Conservation (phyloP, 2,113 vertebrate genomes). For the Dolichotis patagonum region DNA sequence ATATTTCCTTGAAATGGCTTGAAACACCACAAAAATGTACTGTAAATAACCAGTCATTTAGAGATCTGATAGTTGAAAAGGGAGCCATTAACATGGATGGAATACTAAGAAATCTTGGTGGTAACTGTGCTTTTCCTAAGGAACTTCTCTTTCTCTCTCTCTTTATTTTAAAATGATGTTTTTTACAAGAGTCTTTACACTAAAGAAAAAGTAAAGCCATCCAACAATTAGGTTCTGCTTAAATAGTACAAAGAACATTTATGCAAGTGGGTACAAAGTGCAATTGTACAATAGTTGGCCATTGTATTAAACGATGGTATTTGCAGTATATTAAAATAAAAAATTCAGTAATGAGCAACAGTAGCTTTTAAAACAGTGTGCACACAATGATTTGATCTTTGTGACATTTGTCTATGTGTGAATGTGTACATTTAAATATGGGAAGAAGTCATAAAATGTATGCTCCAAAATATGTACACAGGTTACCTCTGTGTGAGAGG, state of each 20-base stretch:
- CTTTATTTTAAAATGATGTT: background rate
- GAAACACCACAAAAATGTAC: background rate
- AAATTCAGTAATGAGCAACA: background rate
- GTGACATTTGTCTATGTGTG: background rate
- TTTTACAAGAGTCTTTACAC: background rate
- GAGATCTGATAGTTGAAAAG: background rate
- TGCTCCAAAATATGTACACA: background rate
- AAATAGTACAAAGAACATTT: background rate
- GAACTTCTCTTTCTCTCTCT: background rate
- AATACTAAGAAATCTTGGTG: background rate
- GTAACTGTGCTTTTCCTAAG: background rate
- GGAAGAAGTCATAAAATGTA: background rate
- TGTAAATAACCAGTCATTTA: background rate
- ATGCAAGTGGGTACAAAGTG: background rate
- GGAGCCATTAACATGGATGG: background rate
- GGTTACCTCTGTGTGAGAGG: background rate
- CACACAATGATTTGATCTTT: background rate
- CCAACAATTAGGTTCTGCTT: background rate
- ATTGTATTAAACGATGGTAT: background rate
- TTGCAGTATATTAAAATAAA: background rate
- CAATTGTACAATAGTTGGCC: background rate
- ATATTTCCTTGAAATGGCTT: constrained; percentile 25
- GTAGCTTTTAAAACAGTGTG: background rate
- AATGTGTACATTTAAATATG: background rate
- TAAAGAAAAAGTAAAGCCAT: constrained; percentile 3